Conservation (phyloP, 2,797 vertebrate species). For the Hippocampus kuda region DNA sequence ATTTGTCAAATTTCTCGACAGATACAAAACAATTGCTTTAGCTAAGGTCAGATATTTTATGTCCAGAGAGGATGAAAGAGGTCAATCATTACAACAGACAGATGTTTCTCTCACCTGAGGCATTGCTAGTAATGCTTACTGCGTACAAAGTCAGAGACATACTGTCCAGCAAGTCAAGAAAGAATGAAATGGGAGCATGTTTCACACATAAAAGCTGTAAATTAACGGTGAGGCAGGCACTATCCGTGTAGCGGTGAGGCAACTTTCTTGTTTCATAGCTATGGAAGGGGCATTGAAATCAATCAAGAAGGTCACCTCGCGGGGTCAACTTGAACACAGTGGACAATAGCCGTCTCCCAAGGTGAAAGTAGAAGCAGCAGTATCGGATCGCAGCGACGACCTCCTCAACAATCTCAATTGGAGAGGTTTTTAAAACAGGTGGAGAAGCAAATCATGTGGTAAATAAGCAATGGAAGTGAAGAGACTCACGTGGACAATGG, state of each 20-base stretch:
- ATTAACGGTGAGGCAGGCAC: conserved; percentile 16
- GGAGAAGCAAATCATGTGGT: conserved; percentile 29
- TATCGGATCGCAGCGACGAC: conserved; percentile 26
- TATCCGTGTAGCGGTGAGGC: conserved; percentile 12
- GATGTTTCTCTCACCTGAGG: background rate
- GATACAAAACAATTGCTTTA: background rate
- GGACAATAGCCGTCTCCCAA: conserved; percentile 24
- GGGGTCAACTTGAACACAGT: conserved; percentile 21
- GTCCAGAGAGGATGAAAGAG: background rate
- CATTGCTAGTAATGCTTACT: background rate
- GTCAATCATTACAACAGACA: background rate
- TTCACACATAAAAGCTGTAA: conserved; percentile 20
- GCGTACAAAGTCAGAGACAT: background rate
- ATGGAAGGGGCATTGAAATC: conserved; percentile 18
- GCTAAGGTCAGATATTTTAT: background rate
- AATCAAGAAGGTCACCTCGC: conserved; percentile 23
- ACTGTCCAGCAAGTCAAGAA: background rate
- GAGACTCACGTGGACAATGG: conserved; percentile 20
- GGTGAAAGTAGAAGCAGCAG: conserved; percentile 16
- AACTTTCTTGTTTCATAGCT: conserved; percentile 23
- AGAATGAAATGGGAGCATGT: conserved; percentile 1
- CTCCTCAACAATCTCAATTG: conserved; percentile 19
- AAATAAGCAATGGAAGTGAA: conserved; percentile 28
- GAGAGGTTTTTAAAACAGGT: conserved; percentile 25
- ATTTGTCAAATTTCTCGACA: background rate